Conservation (phyloP, 2,888 invertebrate species). For the Dasypolia templi region DNA sequence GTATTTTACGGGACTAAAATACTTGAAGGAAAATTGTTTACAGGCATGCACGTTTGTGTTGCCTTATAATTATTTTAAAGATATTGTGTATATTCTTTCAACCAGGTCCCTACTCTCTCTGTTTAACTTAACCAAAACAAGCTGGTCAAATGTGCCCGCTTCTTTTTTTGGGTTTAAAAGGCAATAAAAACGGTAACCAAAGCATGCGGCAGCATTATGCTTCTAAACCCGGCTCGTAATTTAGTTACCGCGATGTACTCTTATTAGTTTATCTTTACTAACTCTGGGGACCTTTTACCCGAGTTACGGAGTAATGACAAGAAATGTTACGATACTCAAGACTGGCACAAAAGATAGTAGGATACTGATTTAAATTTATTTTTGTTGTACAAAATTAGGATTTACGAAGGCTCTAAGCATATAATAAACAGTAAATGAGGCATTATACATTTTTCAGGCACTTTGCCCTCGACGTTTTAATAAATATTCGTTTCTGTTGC, state of each 20-base stretch:
- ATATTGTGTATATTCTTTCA: background rate
- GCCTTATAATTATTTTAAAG: background rate
- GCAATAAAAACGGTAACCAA: slow-evolving; percentile 57
- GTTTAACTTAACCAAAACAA: slow-evolving; percentile 24
- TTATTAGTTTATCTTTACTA: slow-evolving; percentile 63
- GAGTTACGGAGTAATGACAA: slow-evolving; percentile 47
- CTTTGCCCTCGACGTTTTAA: background rate
- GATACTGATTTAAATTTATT: slow-evolving; percentile 22
- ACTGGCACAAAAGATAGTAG: slow-evolving; percentile 25
- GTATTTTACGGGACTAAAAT: background rate
- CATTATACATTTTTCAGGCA: slow-evolving; percentile 3
- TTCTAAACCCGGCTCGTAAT: slow-evolving; percentile 33
- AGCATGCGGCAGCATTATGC: slow-evolving; percentile 25
- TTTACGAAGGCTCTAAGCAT: slow-evolving; percentile 2
- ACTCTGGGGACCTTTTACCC: slow-evolving; percentile 44
- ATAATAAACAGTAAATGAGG: slow-evolving; percentile 26
- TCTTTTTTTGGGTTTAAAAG: slow-evolving; percentile 48
- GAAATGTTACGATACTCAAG: slow-evolving; percentile 51
- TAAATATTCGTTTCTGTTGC: slow-evolving; percentile 4
- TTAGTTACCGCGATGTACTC: slow-evolving; percentile 51
- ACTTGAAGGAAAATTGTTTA: background rate
- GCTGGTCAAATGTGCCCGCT: slow-evolving; percentile 1
- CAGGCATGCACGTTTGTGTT: background rate
- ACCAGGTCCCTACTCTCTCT: background rate
- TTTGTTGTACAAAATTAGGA: slow-evolving; percentile 5